Base-by-base conservation (phyloP, 2,888 invertebrate species). In the Linhomoeus sp. region DNA sequence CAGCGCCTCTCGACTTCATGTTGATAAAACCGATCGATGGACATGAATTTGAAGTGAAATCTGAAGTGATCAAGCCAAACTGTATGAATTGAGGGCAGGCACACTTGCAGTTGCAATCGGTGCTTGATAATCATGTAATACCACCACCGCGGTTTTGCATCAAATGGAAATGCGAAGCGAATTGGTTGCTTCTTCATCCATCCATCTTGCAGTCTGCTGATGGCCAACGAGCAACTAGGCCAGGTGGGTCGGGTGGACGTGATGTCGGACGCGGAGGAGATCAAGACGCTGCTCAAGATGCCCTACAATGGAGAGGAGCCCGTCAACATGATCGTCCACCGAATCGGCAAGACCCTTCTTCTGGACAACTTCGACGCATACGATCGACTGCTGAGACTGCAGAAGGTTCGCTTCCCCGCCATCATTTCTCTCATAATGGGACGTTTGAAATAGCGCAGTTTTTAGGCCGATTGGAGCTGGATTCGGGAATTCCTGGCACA, bases 161-260 rank as follows among this genome's bases (percentile, higher is more conserved):
- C 12, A 9, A 17, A 19, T 26, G 29, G 24, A 17, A 47, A 17
- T 47, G 19, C 36, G 33, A 19, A 23, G 15, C n/a, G n/a, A 26
- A 14, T 17, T 23, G n/a, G 7, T 24, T 15, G 38, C 7, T n/a
- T 38, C 38, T 7, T n/a, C 5, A 19, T 38, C 12, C 9, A 17
- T 38, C 5, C 12, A 7, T 14, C 22, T 57, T 61, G 42, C 58
- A 86, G 87, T 69, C 86, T 90, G 66, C 75, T 80, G 43, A 82
- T 88, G 81, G 88, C 86, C 0, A 81, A 86, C 64, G 80, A 82
- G 78, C 87, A 84, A 65, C 81, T 84, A 0, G 87, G 88, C 61
- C 80, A 81, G 60, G 79, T 87, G 1, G 86, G 84, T 0, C 81
- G 84, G 61, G 85, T 90, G 1, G 88, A 90, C 65, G 86, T 88